phyloP scores from a whole-genome alignment of 2,888 invertebrate species.

The Acanthacorydalis orientalis region DNA sequence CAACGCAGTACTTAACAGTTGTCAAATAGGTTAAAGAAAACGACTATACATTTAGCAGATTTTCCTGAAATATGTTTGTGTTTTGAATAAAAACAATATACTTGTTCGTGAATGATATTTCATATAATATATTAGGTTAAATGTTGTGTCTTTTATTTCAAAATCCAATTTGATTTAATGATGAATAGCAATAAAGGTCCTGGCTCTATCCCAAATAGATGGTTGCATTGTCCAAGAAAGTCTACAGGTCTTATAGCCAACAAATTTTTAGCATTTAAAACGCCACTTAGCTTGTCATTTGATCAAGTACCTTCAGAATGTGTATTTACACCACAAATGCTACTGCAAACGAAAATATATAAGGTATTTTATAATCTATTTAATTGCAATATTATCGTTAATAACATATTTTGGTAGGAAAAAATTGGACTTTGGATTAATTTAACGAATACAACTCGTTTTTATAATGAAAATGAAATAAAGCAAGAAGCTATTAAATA shows the following conservation, averaged over 20 bases:
- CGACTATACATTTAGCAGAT: no score
- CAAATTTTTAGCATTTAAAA: slow-evolving; percentile 89
- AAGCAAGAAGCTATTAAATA: slow-evolving; percentile 65
- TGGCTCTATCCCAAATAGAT: slow-evolving; percentile 67
- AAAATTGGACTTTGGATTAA: slow-evolving; percentile 93
- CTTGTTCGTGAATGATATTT: no score
- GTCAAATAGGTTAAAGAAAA: no score
- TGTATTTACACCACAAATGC: slow-evolving; percentile 76
- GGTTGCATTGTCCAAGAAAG: slow-evolving; percentile 79
- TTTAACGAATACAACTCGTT: slow-evolving; percentile 85
- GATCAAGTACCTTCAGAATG: slow-evolving; percentile 72
- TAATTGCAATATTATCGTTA: background rate
- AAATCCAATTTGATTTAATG: background rate
- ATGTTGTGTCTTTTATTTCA: no score
- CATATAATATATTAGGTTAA: no score
- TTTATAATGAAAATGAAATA: slow-evolving; percentile 72
- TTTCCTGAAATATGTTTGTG: no score
- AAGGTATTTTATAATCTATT: slow-evolving; percentile 1
- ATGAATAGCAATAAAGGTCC: slow-evolving; percentile 18
- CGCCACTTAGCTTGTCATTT: slow-evolving; percentile 70
- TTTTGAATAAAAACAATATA: no score
- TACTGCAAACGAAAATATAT: slow-evolving; percentile 36
- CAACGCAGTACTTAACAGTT: no score
- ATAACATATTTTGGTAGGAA: slow-evolving; percentile 32
- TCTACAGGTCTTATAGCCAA: slow-evolving; percentile 51